Conservation (phyloP, 2,888 invertebrate genomes). For the Stenolophus ochropezus region DNA sequence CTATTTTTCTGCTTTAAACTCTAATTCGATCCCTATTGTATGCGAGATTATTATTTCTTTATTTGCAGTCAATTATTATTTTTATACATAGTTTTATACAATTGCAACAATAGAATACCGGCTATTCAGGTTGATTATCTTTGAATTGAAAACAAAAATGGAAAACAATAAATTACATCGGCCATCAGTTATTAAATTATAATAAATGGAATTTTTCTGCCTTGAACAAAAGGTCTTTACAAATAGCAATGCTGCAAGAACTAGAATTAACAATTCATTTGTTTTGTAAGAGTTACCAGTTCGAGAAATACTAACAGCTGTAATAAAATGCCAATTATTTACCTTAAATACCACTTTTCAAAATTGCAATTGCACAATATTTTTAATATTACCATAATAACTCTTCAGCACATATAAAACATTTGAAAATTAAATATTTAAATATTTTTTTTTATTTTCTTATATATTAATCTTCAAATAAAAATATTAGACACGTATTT, state of each 20-base stretch:
- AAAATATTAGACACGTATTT: too few species aligned
- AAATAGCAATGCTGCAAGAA: background rate
- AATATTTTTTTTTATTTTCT: too few species aligned
- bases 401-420: too few species aligned
- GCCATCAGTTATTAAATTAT: constrained; percentile 17
- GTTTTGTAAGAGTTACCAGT: background rate
- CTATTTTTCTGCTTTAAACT: constrained; percentile 39
- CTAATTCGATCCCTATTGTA: constrained; percentile 35
- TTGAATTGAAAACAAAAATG: constrained; percentile 30
- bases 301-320: background rate
- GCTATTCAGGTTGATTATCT: constrained; percentile 25
- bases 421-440: too few species aligned
- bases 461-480: too few species aligned
- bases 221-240: background rate
- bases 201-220: background rate
- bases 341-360: background rate
- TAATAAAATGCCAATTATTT: background rate
- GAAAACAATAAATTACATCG: constrained; percentile 16
- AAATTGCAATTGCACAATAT: background rate
- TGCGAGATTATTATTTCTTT: constrained; percentile 39
- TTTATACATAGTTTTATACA: constrained; percentile 33
- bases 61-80: constrained; percentile 41
- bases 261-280: background rate
- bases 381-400: too few species aligned
- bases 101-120: constrained; percentile 25